Conservation (phyloP, 2,888 invertebrate genomes). For the Napeogenes sylphis region DNA sequence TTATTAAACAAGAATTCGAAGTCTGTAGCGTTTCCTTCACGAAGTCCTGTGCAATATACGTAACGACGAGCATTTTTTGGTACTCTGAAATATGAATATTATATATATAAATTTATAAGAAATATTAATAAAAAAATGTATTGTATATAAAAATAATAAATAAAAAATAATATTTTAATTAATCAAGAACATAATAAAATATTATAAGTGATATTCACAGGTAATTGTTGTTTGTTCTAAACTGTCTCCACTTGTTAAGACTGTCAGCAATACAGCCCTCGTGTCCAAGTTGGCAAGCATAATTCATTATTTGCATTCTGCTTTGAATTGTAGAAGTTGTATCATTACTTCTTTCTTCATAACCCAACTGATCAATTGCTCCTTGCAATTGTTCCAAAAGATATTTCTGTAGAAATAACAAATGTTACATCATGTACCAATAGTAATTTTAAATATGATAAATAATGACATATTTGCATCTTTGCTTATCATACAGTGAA, state of each 20-base stretch:
- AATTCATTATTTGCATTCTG: conserved; percentile 77
- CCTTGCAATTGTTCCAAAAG: conserved; percentile 63
- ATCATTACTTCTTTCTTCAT: conserved; percentile 63
- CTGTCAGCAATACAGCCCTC: conserved; percentile 75
- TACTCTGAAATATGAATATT: conserved; percentile 53
- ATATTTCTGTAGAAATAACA: conserved; percentile 53
- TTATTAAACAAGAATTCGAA: conserved; percentile 79
- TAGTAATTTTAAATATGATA: too few relatives aligned
- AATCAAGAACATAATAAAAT: neutral
- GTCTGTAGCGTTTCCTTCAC: conserved; percentile 75
- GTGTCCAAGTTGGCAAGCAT: conserved; percentile 81
- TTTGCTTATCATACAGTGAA: conserved; percentile 43
- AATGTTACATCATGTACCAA: neutral
- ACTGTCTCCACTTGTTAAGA: conserved; percentile 52
- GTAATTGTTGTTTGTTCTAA: conserved; percentile 35
- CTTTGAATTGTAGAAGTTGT: conserved; percentile 77
- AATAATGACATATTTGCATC: too few relatives aligned
- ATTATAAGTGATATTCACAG: conserved; percentile 41
- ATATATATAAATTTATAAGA: too few relatives aligned
- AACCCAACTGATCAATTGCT: conserved; percentile 72
- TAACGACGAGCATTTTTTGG: conserved; percentile 78
- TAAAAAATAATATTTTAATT: neutral
- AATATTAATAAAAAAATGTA: too few relatives aligned
- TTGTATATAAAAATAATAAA: neutral
- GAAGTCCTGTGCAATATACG: conserved; percentile 81